Evolutionary conservation across 2,113 vertebrate species (phyloP).

Genomic region (Saccopteryx bilineata): DNA sequence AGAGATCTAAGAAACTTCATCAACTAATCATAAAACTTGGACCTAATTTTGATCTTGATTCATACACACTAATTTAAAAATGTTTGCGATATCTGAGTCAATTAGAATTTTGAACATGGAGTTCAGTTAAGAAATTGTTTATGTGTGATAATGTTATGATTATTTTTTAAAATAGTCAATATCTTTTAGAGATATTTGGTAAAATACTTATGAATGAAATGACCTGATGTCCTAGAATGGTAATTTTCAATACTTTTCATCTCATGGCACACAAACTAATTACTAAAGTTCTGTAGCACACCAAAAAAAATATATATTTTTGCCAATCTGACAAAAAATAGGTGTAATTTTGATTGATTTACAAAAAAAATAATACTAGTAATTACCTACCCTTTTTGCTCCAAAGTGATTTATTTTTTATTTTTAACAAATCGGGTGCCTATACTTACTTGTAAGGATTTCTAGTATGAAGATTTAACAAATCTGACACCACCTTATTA

Average conservation of each 20-base stretch:
- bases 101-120: slow-evolving; percentile 16
- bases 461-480: too few relatives aligned
- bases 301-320: too few relatives aligned
- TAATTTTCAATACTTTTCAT: not conserved
- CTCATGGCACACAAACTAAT: not conserved
- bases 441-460: too few relatives aligned
- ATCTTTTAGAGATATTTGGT: not conserved
- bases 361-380: not conserved
- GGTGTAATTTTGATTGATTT: too few relatives aligned
- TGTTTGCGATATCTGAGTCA: not conserved
- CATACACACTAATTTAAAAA: not conserved
- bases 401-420: not conserved
- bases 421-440: too few relatives aligned
- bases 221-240: not conserved
- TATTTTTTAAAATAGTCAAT: not conserved
- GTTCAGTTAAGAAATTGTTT: not conserved
- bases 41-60: not conserved
- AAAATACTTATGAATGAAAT: not conserved
- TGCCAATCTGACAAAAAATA: too few relatives aligned
- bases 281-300: too few relatives aligned
- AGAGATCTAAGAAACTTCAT: not conserved
- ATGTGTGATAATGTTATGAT: not conserved
- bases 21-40: not conserved
- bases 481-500: too few relatives aligned
- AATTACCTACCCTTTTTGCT: not conserved